Percentiles rank a stretch among this genome's conserved stretches.
Evolutionary conservation across 1,140 invertebrate species (phyloP).

Genomic region (Plectus sambesii): DNA sequence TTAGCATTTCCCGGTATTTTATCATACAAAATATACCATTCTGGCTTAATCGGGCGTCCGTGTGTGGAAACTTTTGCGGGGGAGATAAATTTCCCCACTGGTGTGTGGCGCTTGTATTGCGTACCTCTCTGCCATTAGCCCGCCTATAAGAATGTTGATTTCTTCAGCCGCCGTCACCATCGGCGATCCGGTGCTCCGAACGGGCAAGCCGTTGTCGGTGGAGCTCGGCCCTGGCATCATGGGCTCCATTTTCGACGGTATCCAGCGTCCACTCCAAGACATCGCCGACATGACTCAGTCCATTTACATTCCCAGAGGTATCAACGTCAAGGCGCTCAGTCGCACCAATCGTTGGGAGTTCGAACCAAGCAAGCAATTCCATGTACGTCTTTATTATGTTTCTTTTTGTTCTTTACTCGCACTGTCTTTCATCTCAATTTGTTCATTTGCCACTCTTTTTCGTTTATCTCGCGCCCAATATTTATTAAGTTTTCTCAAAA

Average conservation of each 20-base stretch:
- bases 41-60: too few species aligned
- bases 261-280: conserved; percentile 91
- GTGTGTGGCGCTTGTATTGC: too few species aligned
- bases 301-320: conserved; percentile 98
- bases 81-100: too few species aligned
- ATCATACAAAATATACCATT: too few species aligned
- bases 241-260: conserved; percentile 98
- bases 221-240: conserved; percentile 98
- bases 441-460: too few species aligned
- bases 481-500: background rate
- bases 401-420: background rate
- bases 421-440: conserved; percentile 2
- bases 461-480: background rate
- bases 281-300: conserved; percentile 82
- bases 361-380: conserved; percentile 65
- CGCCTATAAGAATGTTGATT: too few species aligned
- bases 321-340: conserved; percentile 82
- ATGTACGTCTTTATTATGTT: conserved; percentile 57
- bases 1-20: too few species aligned
- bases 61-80: too few species aligned
- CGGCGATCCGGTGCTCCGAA: conserved; percentile 92
- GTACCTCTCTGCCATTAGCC: too few species aligned
- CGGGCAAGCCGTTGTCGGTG: conserved; percentile 93
- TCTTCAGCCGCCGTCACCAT: conserved; percentile 79
- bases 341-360: conserved; percentile 79